Evolutionary conservation across 2,113 vertebrate genomes (phyloP).

Genomic region (Tachycineta bicolor): DNA sequence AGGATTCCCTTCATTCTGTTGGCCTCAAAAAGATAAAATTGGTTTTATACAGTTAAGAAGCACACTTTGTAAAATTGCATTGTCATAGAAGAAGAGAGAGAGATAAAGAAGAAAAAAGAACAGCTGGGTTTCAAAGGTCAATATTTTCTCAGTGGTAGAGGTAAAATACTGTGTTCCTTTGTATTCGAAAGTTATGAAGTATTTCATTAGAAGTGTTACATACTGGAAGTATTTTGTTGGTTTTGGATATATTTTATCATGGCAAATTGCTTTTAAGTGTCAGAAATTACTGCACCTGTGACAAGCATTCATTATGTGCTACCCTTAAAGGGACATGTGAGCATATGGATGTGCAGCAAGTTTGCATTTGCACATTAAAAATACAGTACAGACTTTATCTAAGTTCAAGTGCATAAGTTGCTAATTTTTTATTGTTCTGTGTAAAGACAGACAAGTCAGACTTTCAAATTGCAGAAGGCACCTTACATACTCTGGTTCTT

Average conservation of each 20-base stretch:
- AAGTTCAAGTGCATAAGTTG: not conserved
- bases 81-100: not conserved
- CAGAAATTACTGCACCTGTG: not conserved
- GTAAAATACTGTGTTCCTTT: not conserved
- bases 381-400: not conserved
- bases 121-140: not conserved
- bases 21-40: not conserved
- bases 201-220: not conserved
- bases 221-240: not conserved
- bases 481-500: not conserved
- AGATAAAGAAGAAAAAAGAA: not conserved
- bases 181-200: not conserved
- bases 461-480: not conserved
- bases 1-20: not conserved
- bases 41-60: not conserved
- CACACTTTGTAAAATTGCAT: not conserved
- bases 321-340: not conserved
- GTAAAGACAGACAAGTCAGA: rapidly evolving
- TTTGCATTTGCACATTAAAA: not conserved
- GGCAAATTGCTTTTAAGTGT: not conserved
- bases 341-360: not conserved
- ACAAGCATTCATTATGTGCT: not conserved
- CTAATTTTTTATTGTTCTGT: not conserved
- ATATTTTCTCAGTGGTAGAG: not conserved
- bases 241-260: not conserved